Percentiles rank a stretch among this genome's conserved stretches.
phyloP scores from a whole-genome alignment of 2,113 vertebrate genomes.

The Pseudorasbora parva region DNA sequence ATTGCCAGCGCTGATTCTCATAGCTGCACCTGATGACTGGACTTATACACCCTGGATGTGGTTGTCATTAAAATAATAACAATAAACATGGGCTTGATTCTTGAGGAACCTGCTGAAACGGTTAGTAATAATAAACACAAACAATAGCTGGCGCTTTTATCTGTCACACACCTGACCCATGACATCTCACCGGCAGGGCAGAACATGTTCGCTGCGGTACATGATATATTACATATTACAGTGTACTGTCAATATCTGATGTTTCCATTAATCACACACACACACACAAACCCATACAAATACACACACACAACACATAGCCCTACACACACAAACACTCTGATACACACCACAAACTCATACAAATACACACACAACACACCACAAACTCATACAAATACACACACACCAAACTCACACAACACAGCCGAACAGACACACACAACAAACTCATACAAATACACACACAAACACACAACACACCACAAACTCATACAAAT shows the following conservation, averaged over 20 bases:
- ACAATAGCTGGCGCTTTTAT: not conserved
- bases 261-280: not conserved
- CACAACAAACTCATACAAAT: too few species aligned
- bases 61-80: not conserved
- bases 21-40: not conserved
- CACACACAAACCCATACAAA: too few species aligned
- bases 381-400: too few species aligned
- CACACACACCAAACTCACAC: too few species aligned
- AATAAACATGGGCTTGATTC: not conserved
- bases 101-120: not conserved
- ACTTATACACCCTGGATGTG: not conserved
- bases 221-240: not conserved
- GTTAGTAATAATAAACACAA: not conserved
- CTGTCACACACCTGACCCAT: not conserved
- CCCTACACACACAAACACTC: too few species aligned
- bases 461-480: too few species aligned
- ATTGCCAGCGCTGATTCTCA: not conserved
- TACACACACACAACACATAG: too few species aligned
- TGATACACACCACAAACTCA: too few species aligned
- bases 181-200: not conserved
- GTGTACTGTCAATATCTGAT: not conserved
- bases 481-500: too few species aligned
- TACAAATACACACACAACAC: too few species aligned
- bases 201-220: constrained; percentile 1
- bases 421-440: too few species aligned